A percentile compares a stretch with the other conserved stretches of the same genome.
Evolutionary conservation across 2,113 vertebrate genomes (phyloP).

Genomic region (Bolborhynchus lineola): DNA sequence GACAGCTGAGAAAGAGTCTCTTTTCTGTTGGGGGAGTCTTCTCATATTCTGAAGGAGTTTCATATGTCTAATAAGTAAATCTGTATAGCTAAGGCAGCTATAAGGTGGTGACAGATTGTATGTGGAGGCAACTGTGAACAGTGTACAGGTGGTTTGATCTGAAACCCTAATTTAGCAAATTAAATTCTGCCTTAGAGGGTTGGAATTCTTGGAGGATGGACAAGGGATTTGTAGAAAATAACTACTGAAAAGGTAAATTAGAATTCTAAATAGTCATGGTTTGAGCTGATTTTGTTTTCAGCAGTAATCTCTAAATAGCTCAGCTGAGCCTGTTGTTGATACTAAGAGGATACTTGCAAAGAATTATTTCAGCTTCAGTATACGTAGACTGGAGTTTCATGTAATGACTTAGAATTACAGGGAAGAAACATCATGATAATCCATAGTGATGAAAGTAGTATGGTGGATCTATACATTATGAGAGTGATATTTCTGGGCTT

Average conservation of each 20-base stretch:
- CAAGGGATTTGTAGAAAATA: not conserved
- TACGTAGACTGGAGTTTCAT: not conserved
- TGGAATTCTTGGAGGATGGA: not conserved
- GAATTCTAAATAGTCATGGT: not conserved
- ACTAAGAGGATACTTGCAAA: not conserved
- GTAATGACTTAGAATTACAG: not conserved
- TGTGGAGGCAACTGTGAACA: not conserved
- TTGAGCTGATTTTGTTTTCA: not conserved
- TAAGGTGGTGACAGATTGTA: not conserved
- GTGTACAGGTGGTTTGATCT: not conserved
- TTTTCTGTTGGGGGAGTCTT: not conserved
- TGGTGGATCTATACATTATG: not conserved
- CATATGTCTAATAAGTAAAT: not conserved
- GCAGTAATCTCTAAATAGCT: not conserved
- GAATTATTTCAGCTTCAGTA: not conserved
- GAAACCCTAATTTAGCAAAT: not conserved
- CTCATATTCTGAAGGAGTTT: not conserved
- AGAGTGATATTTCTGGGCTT: not conserved
- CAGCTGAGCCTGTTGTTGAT: not conserved
- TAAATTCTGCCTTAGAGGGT: not conserved
- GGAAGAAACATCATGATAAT: not conserved
- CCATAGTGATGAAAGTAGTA: not conserved
- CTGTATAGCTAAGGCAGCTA: not conserved
- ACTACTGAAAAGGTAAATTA: not conserved
- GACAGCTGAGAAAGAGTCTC: not conserved